Percentiles rank a stretch among this genome's conserved stretches.
phyloP scores from a whole-genome alignment of 1,140 invertebrate species.

The Glomeris maerens region DNA sequence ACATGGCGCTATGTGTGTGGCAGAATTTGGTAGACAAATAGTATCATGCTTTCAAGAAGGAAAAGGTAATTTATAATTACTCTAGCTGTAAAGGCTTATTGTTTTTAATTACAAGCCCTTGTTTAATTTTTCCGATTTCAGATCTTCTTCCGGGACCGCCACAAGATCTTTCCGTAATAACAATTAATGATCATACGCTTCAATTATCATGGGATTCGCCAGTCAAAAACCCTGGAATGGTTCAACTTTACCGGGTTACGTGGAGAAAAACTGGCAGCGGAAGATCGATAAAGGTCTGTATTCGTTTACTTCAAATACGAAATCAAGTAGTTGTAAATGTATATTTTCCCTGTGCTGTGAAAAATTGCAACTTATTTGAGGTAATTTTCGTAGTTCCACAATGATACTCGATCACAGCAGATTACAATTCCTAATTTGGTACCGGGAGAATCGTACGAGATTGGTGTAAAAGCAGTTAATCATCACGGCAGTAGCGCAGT shows the following conservation, averaged over 20 bases:
- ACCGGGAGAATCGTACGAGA: conserved; percentile 56
- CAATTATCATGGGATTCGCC: conserved; percentile 58
- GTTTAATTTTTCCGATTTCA: conserved; percentile 18
- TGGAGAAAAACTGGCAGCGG: background rate
- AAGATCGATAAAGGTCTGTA: conserved; percentile 3
- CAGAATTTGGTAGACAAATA: conserved; percentile 55
- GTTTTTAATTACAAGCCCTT: background rate
- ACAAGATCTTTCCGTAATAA: conserved; percentile 46
- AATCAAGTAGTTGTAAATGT: conserved; percentile 38
- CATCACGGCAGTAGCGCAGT: conserved; percentile 49
- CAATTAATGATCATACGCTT: conserved; percentile 42
- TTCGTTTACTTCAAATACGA: background rate
- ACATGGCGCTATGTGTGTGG: conserved; percentile 47
- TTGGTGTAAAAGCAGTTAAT: conserved; percentile 65
- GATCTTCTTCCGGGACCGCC: conserved; percentile 57
- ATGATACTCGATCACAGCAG: conserved; percentile 53
- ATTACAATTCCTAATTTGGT: conserved; percentile 50
- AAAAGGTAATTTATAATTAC: conserved; percentile 36
- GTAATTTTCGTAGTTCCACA: conserved; percentile 39
- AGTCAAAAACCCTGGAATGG: conserved; percentile 59
- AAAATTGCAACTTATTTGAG: conserved; percentile 31
- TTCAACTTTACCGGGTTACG: conserved; percentile 53
- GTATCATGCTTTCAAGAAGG: conserved; percentile 65
- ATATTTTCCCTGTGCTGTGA: no score
- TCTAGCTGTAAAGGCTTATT: background rate